Evolutionary conservation across 2,888 invertebrate genomes (phyloP), one percentile per base, ranked within the genome.

Genomic region (Agriopis marginaria): DNA sequence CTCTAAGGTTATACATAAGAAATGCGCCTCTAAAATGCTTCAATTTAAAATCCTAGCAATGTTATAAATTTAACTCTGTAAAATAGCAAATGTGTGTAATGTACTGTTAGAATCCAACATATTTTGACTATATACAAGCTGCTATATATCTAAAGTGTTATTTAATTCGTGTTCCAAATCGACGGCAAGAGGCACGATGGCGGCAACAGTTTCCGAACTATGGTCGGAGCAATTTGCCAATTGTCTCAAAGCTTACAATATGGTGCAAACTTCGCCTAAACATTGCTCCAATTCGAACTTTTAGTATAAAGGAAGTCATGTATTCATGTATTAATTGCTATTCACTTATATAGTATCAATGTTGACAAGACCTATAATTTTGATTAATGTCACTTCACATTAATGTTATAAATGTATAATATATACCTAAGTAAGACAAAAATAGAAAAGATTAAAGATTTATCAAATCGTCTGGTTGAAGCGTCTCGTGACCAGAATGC

Each of bases 161-260:
- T 63, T 54, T 59, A 32, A 63, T 58, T 67, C 9, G 56, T 59
- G 42, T 39, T n/a, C 17, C 1, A 47, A 63, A 47, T 45, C 51
- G 56, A 39, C 3, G 47, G 51, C 44, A 8, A 40, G 32, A 42
- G 50, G 55, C 60, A 68, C 68, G 56, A 68, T 23, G 60, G 55
- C 49, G 53, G 63, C 49, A 61, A 61, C 61, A 17, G 55, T 69
- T 54, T 10, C 44, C 47, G 23, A 69, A 64, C 68, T 68, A 63
- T 44, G 59, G 63, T 60, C 40, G 39, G 49, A 69, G 68, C 64
- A 69, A 69, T 69, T 69, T 64, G 60, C 61, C 64, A 64, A 61
- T 64, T 68, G 63, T 68, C 68, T 60, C 54, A 11, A 40, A 51
- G 59, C 53, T 59, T 49, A 60, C 68, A 68, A 64, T 64, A 55